phyloP scores from a whole-genome alignment of 1,140 invertebrate genomes.

The Leptopilina boulardi region DNA sequence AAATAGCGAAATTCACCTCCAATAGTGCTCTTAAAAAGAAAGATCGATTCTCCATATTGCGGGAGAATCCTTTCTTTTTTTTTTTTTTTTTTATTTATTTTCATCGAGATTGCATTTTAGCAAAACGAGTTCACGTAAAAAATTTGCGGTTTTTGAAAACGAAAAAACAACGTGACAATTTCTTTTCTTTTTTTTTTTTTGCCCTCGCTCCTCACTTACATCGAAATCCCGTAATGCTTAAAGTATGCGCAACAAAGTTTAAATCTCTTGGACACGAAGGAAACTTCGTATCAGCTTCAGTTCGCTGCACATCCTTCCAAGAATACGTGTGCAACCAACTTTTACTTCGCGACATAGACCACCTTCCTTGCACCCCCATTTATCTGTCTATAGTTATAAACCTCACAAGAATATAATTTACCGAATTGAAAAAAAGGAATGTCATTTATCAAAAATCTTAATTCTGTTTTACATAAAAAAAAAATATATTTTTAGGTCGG shows the following conservation, averaged over 20 bases:
- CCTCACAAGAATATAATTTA: slow-evolving; percentile 56
- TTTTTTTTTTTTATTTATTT: neutral
- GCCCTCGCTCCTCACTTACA: slow-evolving; percentile 43
- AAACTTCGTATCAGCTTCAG: slow-evolving; percentile 65
- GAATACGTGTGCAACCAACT: slow-evolving; percentile 62
- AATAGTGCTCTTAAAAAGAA: slow-evolving; percentile 26
- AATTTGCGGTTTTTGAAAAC: neutral
- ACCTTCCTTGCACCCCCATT: slow-evolving; percentile 41
- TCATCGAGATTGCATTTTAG: neutral
- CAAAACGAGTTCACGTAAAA: neutral
- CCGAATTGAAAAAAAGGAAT: neutral
- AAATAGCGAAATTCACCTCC: slow-evolving; percentile 48
- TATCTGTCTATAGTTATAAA: slow-evolving; percentile 53
- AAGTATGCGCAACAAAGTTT: slow-evolving; percentile 58
- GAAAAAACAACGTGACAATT: slow-evolving; percentile 43
- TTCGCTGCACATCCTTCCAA: slow-evolving; percentile 56
- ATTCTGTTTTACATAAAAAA: too few species aligned
- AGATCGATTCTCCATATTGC: neutral
- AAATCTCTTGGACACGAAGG: slow-evolving; percentile 61
- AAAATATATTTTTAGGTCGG: too few species aligned
- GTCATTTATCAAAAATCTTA: too few species aligned
- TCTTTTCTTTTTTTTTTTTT: slow-evolving; percentile 31
- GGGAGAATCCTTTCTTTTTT: neutral
- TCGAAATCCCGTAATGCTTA: slow-evolving; percentile 55
- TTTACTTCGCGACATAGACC: slow-evolving; percentile 49